These are phyloP conservation scores for Drosophila mojavensis DNA, from an alignment of 1,140 invertebrate species.

Conservation along the genomic window DNA sequence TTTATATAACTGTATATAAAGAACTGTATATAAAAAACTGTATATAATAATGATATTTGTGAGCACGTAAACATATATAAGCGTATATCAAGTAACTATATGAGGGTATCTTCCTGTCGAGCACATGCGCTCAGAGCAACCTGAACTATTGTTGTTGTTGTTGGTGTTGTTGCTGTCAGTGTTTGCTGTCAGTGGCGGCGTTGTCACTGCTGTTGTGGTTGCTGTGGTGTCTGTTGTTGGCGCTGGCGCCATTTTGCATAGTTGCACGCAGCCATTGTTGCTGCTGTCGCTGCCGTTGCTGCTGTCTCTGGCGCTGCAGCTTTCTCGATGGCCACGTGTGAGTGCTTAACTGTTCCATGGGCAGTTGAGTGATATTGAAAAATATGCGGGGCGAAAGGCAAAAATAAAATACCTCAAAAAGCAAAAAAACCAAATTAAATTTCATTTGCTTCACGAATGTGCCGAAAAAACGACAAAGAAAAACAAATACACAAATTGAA, in stretches of 20 bases:
- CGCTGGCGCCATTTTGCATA: constrained; percentile 75
- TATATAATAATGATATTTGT: too few relatives aligned
- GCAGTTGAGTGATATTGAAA: constrained; percentile 11
- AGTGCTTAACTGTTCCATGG: constrained; percentile 1
- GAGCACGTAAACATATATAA: too few relatives aligned
- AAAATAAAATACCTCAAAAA: background rate
- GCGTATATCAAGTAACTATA: too few relatives aligned
- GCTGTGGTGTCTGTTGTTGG: constrained; percentile 43
- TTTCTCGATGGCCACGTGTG: constrained; percentile 37
- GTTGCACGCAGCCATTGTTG: constrained; percentile 58
- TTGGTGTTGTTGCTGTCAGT: constrained; percentile 8
- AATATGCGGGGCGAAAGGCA: background rate
- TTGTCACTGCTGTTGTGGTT: constrained; percentile 3
- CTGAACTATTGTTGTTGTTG: constrained; percentile 24
- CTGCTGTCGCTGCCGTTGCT: constrained; percentile 29
- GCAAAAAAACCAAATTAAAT: background rate
- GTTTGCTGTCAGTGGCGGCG: constrained; percentile 31
- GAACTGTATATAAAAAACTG: too few relatives aligned
- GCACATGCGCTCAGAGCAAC: background rate
- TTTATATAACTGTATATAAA: too few relatives aligned
- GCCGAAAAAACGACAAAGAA: background rate
- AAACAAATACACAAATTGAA: constrained; percentile 23
- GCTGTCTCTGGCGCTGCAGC: constrained; percentile 16
- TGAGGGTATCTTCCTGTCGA: background rate
- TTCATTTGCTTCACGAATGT: background rate